These are phyloP conservation scores for Papilio machaon DNA, from an alignment of 1,140 invertebrate species.

Conservation along the genomic window DNA sequence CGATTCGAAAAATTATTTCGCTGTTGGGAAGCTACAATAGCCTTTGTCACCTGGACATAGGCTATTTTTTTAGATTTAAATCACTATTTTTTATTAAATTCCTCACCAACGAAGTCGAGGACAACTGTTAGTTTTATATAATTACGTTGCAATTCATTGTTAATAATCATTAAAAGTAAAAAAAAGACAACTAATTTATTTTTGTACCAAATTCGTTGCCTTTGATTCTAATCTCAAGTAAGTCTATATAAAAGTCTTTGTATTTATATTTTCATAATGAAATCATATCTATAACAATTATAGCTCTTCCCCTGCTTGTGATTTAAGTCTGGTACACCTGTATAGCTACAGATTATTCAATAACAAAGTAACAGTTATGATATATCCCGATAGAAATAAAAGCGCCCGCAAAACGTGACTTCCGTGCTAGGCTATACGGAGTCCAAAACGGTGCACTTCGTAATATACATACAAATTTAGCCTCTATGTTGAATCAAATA, in stretches of 20 bases:
- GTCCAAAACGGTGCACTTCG: constrained; percentile 3
- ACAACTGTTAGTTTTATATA: too few species aligned
- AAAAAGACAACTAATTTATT: too few species aligned
- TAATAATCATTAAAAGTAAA: too few species aligned
- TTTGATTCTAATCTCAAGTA: not conserved
- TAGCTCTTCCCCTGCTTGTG: not conserved
- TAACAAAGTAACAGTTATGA: constrained; percentile 13
- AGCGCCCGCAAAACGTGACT: constrained; percentile 36
- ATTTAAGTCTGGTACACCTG: not conserved
- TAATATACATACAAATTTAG: constrained; percentile 1
- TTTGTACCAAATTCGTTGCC: not conserved
- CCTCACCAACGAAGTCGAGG: too few species aligned
- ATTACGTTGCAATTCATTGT: too few species aligned
- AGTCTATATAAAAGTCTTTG: not conserved
- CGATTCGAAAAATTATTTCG: too few species aligned
- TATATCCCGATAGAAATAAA: constrained; percentile 21
- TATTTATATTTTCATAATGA: not conserved
- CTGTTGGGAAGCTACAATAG: too few species aligned
- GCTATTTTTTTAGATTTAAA: too few species aligned
- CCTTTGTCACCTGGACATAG: too few species aligned
- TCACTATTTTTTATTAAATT: too few species aligned
- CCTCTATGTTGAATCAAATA: not conserved
- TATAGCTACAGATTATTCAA: not conserved
- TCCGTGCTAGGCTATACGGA: constrained; percentile 21
- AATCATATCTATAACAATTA: not conserved